Conservation (phyloP, 30 jellyfish, hydroid and myxozoan species). For the Phacellophora camtschatica region DNA sequence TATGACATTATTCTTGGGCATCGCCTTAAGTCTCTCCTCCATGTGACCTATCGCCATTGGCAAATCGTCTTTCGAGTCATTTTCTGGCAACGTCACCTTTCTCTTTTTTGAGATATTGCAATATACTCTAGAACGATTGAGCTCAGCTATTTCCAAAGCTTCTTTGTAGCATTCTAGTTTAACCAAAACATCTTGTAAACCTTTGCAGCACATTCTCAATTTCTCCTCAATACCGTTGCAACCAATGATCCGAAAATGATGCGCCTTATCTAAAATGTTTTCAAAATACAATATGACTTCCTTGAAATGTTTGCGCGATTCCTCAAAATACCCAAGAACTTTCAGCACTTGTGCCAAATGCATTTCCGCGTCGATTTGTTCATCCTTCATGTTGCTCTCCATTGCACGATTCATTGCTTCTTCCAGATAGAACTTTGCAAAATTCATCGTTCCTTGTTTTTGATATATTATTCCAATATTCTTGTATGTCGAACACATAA, state of each 20-base stretch:
- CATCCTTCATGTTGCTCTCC: constrained; percentile 36
- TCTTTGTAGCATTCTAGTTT: constrained; percentile 30
- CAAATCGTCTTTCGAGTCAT: background rate
- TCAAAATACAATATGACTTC: constrained; percentile 34
- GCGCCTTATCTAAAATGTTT: background rate
- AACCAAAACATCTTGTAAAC: constrained; percentile 50
- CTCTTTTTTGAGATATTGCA: constrained; percentile 7
- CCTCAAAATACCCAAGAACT: constrained; percentile 40
- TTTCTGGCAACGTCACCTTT: background rate
- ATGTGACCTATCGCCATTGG: constrained; percentile 18
- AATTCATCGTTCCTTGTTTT: constrained; percentile 33
- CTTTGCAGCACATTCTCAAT: constrained; percentile 38
- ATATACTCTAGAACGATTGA: constrained; percentile 21
- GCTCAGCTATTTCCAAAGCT: constrained; percentile 65
- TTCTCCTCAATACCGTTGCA: background rate
- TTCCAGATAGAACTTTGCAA: constrained; percentile 49
- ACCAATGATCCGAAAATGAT: constrained; percentile 15
- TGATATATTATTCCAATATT: constrained; percentile 56
- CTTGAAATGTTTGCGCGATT: constrained; percentile 56
- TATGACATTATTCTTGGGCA: background rate
- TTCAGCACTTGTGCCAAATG: constrained; percentile 60
- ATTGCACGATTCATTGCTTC: constrained; percentile 66
- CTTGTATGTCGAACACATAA: constrained; percentile 19
- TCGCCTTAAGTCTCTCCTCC: background rate
- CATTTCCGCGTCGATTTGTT: constrained; percentile 51